These are phyloP conservation scores for Dysidea cf. avara DNA, from an alignment of 37 sponge, comb jelly and placozoan species.

Conservation along the genomic window DNA sequence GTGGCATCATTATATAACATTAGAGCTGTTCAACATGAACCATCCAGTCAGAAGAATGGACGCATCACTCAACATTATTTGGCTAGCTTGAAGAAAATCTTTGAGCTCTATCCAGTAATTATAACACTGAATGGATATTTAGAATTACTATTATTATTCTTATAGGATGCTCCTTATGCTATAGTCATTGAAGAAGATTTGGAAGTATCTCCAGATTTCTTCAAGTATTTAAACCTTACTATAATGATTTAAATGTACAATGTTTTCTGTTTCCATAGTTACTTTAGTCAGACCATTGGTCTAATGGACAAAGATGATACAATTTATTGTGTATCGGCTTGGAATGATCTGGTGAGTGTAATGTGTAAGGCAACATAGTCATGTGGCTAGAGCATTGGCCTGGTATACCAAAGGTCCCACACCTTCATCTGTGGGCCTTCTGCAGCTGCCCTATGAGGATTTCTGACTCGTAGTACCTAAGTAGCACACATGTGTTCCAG, in stretches of 20 bases:
- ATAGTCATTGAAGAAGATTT: conserved; percentile 91
- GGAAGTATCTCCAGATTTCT: conserved; percentile 85
- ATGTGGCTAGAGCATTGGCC: no score
- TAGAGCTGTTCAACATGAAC: conserved; percentile 69
- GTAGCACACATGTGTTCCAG: no score
- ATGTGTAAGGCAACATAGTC: no score
- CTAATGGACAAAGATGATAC: conserved; percentile 69
- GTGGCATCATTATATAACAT: conserved; percentile 72
- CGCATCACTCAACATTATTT: conserved; percentile 93
- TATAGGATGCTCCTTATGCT: conserved; percentile 61
- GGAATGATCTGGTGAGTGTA: no score
- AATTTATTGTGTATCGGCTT: conserved; percentile 91
- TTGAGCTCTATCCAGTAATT: conserved; percentile 74
- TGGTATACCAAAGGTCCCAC: no score
- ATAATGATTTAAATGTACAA: neutral
- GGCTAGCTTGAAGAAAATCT: conserved; percentile 61
- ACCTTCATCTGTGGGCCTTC: no score
- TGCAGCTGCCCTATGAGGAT: no score
- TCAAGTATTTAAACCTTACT: conserved; percentile 24
- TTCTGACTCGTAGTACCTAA: no score
- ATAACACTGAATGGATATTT: no score
- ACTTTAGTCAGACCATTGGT: conserved; percentile 85
- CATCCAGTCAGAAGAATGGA: conserved; percentile 83
- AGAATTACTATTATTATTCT: no score
- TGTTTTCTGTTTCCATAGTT: conserved; percentile 47